Base-by-base conservation (phyloP, 2,888 invertebrate species). In the Epinotia bilunana region DNA sequence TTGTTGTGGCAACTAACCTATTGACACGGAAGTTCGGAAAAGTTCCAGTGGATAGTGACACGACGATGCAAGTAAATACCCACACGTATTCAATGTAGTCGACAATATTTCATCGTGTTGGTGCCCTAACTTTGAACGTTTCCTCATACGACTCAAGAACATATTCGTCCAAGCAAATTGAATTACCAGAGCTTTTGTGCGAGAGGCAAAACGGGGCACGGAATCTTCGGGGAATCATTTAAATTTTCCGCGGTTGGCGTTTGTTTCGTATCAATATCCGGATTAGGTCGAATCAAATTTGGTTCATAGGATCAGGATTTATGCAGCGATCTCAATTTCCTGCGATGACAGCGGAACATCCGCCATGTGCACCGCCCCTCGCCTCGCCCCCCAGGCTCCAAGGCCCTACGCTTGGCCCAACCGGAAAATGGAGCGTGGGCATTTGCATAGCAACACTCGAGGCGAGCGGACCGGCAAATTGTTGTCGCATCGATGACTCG, bases 301-400 rank as follows among this genome's bases (percentile, higher is more conserved):
- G 90, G 90, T 91, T 92, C 90, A 91, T 88, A 89, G 89, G 90
- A 92, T 91, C 90, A 89, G 90, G 90, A 92, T 93, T 93, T 93
- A 91, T 94, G 93, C 92, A 91, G 90, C 89, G 90, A 87, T 93
- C 92, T 92, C 93, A 93, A 94, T 93, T 94, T 94, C 93, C 93
- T 92, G 91, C 89, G 90, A 91, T 90, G 91, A 91, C 91, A 92
- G 87, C 87, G 87, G 88, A 89, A 89, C 91, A 91, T 92, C 92
- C 93, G 92, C 89, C 88, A 84, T 88, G 88, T 86, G 79, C 80
- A 80, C 80, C 77, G 82, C 80, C 81, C 81, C 80, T 76, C 79
- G 78, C 80, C 76, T 73, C 73, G 79, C 79, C 81, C 39, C 81
- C 83, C 78, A 79, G 78, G 70, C 78, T 76, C 82, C 76, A 77